Evolutionary conservation across 2,113 vertebrate species (phyloP), one percentile per base, ranked within the genome.

Genomic region (Apodemus sylvaticus): DNA sequence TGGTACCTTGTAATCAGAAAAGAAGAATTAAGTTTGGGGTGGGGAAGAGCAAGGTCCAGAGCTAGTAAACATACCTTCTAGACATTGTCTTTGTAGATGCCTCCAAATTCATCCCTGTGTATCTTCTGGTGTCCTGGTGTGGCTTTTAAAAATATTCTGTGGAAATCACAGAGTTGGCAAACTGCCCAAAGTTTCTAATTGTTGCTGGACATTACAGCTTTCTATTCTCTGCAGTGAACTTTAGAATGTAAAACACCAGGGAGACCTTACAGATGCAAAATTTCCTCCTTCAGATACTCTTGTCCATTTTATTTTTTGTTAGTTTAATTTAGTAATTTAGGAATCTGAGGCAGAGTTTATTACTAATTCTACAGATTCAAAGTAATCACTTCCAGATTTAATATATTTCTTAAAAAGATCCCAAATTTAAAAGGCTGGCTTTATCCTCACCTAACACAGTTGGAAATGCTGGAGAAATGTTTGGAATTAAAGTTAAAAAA

Each of bases 341-440:
- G 48, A 89, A 86, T 89, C 68, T 53, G n/a, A 95, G 42, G 58
- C 36, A 74, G 60, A 93, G 86, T 92, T 55, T 53, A 83, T 60
- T 58, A 92, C 9, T 96, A 68, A 90, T 94, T 96, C 68, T 94
- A 85, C 77, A 90, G 31, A 77, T 68, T 77, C 16, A 77, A 89
- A 82, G 71, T 51, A 88, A 62, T 74, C 11, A 26, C 74, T 92
- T 97, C 85, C 71, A 96, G 85, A 78, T 93, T 76, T 90, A 76
- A 93, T 94, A 29, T 36, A 58, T 89, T 96, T 89, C 53, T 97
- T 94, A 92, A 96, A 93, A 86, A 78, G 36, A 94, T 17, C 26
- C 42, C 58, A 2, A 70, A 93, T 93, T 53, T 39, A 95, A 78
- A 96, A 90, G 83, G 94, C 79, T 93, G 51, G 93, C 70, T 93